phyloP scores from a whole-genome alignment of 2,888 invertebrate genomes.

The Ophioninae sp. region DNA sequence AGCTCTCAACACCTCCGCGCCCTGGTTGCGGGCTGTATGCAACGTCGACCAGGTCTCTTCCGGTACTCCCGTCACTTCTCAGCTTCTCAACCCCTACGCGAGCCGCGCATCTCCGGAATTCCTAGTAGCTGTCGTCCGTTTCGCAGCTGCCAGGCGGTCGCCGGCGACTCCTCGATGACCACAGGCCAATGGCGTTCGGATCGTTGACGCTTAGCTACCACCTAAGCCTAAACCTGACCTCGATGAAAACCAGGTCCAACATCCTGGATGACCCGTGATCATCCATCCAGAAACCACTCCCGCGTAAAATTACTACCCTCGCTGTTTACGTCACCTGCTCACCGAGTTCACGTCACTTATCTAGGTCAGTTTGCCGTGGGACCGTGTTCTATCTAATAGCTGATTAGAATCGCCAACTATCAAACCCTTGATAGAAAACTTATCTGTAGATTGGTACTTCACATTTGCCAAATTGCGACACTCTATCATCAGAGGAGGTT shows the following conservation, averaged over 20 bases:
- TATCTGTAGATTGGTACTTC: slow-evolving; percentile 32
- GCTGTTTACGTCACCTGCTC: background rate
- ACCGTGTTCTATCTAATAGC: slow-evolving; percentile 65
- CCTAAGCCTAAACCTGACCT: slow-evolving; percentile 18
- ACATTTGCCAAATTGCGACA: background rate
- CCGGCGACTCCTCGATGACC: slow-evolving; percentile 35
- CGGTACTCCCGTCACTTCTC: slow-evolving; percentile 33
- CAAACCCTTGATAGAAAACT: slow-evolving; percentile 73
- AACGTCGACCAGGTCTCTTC: slow-evolving; percentile 41
- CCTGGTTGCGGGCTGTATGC: slow-evolving; percentile 32
- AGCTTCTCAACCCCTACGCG: background rate
- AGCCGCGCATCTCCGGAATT: background rate
- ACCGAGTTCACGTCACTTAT: background rate
- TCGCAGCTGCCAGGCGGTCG: slow-evolving; percentile 17
- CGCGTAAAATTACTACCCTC: background rate
- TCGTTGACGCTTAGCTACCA: slow-evolving; percentile 17
- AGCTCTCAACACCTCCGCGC: slow-evolving; percentile 45
- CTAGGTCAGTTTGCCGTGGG: background rate
- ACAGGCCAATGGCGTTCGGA: slow-evolving; percentile 25
- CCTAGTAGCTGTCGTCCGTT: slow-evolving; percentile 13
- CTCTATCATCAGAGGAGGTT: background rate
- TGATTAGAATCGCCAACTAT: slow-evolving; percentile 72
- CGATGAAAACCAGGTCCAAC: background rate
- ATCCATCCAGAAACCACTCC: background rate
- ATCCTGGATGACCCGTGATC: background rate